phyloP scores from a whole-genome alignment of 2,797 vertebrate genomes.

The Odontamblyopus lacepedii region DNA sequence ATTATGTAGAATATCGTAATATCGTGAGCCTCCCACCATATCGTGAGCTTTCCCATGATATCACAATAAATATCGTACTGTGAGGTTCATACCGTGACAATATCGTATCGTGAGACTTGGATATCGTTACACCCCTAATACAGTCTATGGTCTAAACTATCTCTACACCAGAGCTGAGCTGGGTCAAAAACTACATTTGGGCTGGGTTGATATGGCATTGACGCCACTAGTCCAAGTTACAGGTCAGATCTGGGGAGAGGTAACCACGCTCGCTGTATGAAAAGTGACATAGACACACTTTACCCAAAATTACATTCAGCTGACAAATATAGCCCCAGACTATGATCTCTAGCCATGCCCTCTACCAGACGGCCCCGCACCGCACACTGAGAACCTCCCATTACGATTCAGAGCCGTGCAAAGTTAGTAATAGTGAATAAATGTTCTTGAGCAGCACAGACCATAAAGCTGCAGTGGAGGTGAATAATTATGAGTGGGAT shows the following conservation, averaged over 20 bases:
- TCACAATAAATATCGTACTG: no score
- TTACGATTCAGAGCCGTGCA: neutral
- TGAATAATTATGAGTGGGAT: constrained; percentile 34
- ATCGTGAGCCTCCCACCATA: no score
- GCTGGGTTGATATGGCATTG: no score
- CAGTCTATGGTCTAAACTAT: no score
- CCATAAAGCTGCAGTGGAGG: constrained; percentile 20
- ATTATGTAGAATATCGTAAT: no score
- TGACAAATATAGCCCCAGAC: neutral
- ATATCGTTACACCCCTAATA: no score
- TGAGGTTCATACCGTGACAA: no score
- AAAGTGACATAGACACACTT: neutral
- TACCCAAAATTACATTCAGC: neutral
- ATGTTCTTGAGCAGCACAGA: constrained; percentile 3
- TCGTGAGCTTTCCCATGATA: no score
- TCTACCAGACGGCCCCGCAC: neutral
- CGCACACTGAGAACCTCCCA: neutral
- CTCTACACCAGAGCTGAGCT: neutral
- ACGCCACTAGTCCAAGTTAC: no score
- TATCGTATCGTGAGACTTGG: no score
- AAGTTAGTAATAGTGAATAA: constrained; percentile 7
- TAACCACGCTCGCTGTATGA: no score
- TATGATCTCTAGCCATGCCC: neutral
- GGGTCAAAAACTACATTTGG: neutral
- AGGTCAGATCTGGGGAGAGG: no score